phyloP scores from a whole-genome alignment of 2,888 invertebrate species.

The Drosophila macrospina region DNA sequence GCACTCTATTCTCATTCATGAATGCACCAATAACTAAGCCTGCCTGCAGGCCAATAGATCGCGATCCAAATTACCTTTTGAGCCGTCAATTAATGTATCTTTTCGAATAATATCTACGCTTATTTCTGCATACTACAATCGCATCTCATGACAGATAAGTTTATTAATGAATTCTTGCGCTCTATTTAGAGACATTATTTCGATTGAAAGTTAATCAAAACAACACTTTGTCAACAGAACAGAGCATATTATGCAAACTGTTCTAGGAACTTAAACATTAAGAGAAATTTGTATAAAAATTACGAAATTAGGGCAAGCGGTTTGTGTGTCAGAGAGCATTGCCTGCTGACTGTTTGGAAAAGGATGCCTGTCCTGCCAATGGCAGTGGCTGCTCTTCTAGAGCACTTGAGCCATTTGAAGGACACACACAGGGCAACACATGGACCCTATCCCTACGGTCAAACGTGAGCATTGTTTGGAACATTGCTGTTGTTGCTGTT shows the following conservation, averaged over 20 bases:
- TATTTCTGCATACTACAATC: neutral
- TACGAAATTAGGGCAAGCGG: slow-evolving; percentile 70
- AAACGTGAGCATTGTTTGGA: slow-evolving; percentile 60
- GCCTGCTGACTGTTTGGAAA: slow-evolving; percentile 13
- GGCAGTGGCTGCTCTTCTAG: slow-evolving; percentile 50
- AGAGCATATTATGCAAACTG: neutral
- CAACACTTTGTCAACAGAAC: neutral
- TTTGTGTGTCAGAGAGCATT: slow-evolving; percentile 61
- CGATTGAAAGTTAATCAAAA: slow-evolving; percentile 1
- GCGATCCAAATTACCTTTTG: slow-evolving; percentile 22
- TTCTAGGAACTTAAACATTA: slow-evolving; percentile 23
- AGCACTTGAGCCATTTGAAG: slow-evolving; percentile 74
- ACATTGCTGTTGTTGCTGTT: slow-evolving; percentile 34
- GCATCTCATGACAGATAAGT: neutral
- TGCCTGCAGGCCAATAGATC: slow-evolving; percentile 42
- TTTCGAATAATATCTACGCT: slow-evolving; percentile 5
- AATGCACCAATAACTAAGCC: slow-evolving; percentile 45
- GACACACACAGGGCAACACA: slow-evolving; percentile 69
- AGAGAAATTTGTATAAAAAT: slow-evolving; percentile 35
- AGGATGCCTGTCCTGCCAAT: slow-evolving; percentile 26
- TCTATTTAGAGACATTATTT: neutral
- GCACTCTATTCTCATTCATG: slow-evolving; percentile 49
- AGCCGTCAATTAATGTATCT: slow-evolving; percentile 45
- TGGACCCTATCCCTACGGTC: slow-evolving; percentile 69
- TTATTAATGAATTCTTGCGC: too few species aligned